Evolutionary conservation across 2,113 vertebrate genomes (phyloP), one percentile per base, ranked within the genome.

Genomic region (Menidia beryllina): DNA sequence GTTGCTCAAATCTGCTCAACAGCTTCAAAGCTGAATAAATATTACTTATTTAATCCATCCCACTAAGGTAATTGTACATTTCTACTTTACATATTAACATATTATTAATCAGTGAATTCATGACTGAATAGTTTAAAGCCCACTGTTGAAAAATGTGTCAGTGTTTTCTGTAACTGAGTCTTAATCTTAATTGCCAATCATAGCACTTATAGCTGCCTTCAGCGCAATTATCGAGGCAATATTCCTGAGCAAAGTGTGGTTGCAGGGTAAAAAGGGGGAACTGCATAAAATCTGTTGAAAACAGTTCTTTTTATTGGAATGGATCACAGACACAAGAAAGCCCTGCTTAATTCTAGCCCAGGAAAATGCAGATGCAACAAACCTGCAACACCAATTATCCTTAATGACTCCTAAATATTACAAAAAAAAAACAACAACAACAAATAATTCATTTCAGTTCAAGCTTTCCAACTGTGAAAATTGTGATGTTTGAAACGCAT

Each of bases 281-380:
- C 8, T n/a, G 47, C 51, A 17, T 30, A 10, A 47, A 55, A 26
- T 75, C 43, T 77, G 69, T 79, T 82, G 68, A 70, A 55, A 80
- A 78, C 64, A 75, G 36, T 69, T 81, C 24, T 75, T 86, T 77
- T 91, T 93, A 91, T 93, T 93, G 91, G 92, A 93, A 94, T 94
- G 92, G 83, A 92, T 93, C 77, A 89, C 88, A 91, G 82, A 88
- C 86, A 91, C 84, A 85, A 82, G 69, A 76, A 72, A 90, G 77
- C 82, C 76, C 79, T 86, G 82, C 74, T 74, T 69, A 72, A 70
- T 67, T 83, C 82, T 85, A 85, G 30, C 75, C 74, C 57, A 62
- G 50, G 81, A 83, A 76, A 87, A 81, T 50, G 56, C 57, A 52
- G 83, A 86, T 84, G 69, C 82, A 82, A 72, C 74, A 78, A 85